Evolutionary conservation across 2,888 invertebrate genomes (phyloP).

Genomic region (Epinotia ramella): DNA sequence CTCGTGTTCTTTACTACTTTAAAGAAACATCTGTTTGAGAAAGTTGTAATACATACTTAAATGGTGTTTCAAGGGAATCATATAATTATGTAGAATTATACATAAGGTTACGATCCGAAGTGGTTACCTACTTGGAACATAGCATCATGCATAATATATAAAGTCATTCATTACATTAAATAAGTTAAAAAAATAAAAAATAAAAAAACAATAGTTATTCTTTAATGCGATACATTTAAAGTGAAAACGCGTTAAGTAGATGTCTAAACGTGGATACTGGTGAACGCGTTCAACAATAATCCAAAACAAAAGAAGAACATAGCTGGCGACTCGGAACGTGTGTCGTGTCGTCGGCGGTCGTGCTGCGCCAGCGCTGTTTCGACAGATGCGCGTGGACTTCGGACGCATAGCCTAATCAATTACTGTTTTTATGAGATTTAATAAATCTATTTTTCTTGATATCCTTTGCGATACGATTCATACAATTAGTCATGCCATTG

Average conservation of each 20-base stretch:
- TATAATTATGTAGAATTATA: too few species aligned
- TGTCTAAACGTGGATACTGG: slow-evolving; percentile 25
- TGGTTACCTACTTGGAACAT: too few species aligned
- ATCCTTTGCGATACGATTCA: background rate
- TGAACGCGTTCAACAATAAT: slow-evolving; percentile 25
- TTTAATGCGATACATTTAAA: slow-evolving; percentile 4
- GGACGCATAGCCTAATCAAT: slow-evolving; percentile 30
- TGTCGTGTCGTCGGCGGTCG: slow-evolving; percentile 27
- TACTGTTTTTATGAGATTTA: background rate
- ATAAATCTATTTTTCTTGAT: background rate
- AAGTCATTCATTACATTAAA: too few species aligned
- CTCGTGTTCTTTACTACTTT: too few species aligned
- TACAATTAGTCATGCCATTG: background rate
- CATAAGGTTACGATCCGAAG: too few species aligned
- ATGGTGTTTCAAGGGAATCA: too few species aligned
- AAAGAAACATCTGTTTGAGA: too few species aligned
- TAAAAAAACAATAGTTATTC: background rate
- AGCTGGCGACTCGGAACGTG: slow-evolving; percentile 27
- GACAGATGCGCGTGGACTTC: slow-evolving; percentile 32
- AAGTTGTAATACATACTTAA: too few species aligned
- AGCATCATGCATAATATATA: too few species aligned
- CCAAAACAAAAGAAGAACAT: slow-evolving; percentile 36
- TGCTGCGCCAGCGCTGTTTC: slow-evolving; percentile 39
- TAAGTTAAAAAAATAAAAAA: too few species aligned
- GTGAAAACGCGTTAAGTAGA: slow-evolving; percentile 10